Evolutionary conservation across 1,140 invertebrate species (phyloP).

Genomic region (Heliconius eleuchia): DNA sequence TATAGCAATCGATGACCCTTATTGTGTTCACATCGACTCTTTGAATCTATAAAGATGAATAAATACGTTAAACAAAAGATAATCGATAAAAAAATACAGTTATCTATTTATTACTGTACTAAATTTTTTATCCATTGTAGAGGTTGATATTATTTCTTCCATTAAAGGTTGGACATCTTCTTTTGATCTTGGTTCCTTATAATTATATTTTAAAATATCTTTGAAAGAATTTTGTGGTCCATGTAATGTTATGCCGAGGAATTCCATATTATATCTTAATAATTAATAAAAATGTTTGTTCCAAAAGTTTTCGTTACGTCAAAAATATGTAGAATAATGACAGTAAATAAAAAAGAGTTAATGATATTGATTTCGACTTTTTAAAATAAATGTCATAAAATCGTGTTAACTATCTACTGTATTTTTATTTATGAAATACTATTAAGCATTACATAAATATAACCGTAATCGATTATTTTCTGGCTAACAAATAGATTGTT

Average conservation of each 20-base stretch:
- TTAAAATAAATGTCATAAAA: no score
- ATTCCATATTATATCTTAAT: conserved; percentile 57
- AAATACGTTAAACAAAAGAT: background rate
- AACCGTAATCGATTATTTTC: no score
- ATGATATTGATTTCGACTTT: no score
- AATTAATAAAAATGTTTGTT: background rate
- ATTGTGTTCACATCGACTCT: conserved; percentile 51
- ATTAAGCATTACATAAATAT: no score
- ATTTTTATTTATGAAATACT: no score
- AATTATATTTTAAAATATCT: conserved; percentile 59
- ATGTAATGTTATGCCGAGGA: conserved; percentile 64
- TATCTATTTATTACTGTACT: no score
- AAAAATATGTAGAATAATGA: background rate
- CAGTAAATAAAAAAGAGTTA: no score
- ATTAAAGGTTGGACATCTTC: conserved; percentile 57
- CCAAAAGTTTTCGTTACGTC: background rate
- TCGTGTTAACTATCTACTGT: no score
- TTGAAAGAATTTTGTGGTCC: conserved; percentile 71
- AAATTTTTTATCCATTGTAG: conserved; percentile 45
- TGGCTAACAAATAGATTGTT: no score
- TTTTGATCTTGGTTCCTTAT: conserved; percentile 56
- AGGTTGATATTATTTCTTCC: conserved; percentile 50
- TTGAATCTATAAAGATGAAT: conserved; percentile 42
- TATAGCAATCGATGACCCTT: conserved; percentile 60
- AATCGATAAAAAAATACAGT: no score